Percentiles rank a stretch among this genome's conserved stretches.
Evolutionary conservation across 2,113 vertebrate genomes (phyloP).

Genomic region (Proteles cristata): DNA sequence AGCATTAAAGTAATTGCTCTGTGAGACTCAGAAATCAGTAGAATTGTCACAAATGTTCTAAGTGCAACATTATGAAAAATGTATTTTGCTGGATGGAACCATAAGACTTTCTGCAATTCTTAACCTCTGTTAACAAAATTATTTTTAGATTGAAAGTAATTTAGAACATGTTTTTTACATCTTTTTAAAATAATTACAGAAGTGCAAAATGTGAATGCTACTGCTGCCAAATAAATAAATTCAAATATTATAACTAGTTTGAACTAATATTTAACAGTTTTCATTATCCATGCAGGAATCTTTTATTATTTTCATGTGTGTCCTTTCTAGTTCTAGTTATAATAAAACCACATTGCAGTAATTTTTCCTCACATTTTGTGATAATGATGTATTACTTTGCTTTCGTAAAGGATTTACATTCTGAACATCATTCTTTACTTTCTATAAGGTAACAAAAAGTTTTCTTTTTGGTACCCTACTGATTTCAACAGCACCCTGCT

Average conservation of each 20-base stretch:
- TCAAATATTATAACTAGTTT: background rate
- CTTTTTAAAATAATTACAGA: background rate
- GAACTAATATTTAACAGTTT: background rate
- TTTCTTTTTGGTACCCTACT: background rate
- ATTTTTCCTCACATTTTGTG: background rate
- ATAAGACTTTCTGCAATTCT: background rate
- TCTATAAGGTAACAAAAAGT: background rate
- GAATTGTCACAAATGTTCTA: background rate
- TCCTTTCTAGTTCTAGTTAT: background rate
- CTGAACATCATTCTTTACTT: background rate
- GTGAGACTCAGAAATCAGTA: background rate
- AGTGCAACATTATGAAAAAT: slow-evolving; percentile 8
- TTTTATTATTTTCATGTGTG: background rate
- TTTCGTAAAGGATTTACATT: background rate
- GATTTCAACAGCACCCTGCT: background rate
- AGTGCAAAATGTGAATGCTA: background rate
- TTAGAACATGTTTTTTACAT: background rate
- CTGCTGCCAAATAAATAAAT: background rate
- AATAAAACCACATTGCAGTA: background rate
- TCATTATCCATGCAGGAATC: background rate
- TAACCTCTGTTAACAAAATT: background rate
- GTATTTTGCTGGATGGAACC: background rate
- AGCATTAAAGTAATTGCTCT: background rate
- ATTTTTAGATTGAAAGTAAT: background rate
- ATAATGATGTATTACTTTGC: background rate